Conservation (phyloP, 2,113 vertebrate genomes). For the Pterophyllum scalare region DNA sequence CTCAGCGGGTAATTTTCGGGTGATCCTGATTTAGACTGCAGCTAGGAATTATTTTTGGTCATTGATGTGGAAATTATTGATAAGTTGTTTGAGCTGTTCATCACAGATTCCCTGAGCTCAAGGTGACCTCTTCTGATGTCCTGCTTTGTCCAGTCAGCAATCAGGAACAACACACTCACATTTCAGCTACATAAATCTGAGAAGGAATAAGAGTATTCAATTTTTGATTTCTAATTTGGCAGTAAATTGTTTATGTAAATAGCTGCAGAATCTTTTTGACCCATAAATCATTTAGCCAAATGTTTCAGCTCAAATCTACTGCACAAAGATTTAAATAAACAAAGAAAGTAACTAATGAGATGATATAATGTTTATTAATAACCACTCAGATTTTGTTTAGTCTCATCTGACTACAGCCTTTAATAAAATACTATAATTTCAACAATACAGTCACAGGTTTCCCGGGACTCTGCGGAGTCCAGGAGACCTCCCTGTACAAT, state of each 20-base stretch:
- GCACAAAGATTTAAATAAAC: not conserved
- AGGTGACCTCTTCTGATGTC: not conserved
- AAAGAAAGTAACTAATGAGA: not conserved
- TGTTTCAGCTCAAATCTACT: not conserved
- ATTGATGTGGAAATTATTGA: not conserved
- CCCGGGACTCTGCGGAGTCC: too few species aligned
- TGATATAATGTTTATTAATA: not conserved
- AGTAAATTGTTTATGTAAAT: not conserved
- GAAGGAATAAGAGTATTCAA: not conserved
- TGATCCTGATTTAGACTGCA: not conserved
- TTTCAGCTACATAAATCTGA: not conserved
- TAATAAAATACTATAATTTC: not conserved
- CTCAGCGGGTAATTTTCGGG: not conserved
- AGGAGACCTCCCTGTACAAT: not conserved
- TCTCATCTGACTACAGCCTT: not conserved
- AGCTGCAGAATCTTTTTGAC: not conserved
- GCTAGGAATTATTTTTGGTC: not conserved
- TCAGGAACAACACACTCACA: not conserved
- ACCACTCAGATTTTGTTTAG: not conserved
- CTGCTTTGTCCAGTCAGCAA: not conserved
- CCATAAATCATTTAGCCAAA: not conserved
- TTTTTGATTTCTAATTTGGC: not conserved
- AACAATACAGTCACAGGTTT: not conserved
- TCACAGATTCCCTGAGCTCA: not conserved
- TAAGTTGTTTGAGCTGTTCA: not conserved